Conservation (phyloP, 2,888 invertebrate species). For the Dynastes hyllus region DNA sequence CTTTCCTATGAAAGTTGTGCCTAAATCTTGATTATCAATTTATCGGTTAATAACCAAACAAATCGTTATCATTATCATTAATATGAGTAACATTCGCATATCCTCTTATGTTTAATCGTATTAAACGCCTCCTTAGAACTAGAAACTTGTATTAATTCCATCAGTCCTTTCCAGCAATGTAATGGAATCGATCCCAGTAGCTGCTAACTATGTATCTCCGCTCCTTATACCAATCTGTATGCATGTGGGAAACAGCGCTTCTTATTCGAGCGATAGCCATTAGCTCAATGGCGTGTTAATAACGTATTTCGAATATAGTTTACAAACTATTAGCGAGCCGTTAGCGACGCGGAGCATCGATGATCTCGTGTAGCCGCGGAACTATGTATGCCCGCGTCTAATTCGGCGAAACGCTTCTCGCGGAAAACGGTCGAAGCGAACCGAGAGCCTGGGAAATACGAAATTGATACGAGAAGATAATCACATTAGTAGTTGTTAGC, state of each 20-base stretch:
- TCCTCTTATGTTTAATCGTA: no score
- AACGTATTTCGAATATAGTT: constrained; percentile 70
- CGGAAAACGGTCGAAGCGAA: constrained; percentile 14
- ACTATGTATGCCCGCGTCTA: constrained; percentile 57
- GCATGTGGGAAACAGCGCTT: constrained; percentile 21
- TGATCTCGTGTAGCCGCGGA: constrained; percentile 49
- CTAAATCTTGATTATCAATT: no score
- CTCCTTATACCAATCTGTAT: constrained; percentile 9
- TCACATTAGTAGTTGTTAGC: constrained; percentile 54
- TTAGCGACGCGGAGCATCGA: constrained; percentile 52
- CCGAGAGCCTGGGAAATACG: constrained; percentile 52
- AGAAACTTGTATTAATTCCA: no score
- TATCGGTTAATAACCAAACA: no score
- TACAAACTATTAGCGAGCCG: constrained; percentile 65
- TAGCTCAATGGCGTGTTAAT: constrained; percentile 70
- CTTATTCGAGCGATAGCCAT: constrained; percentile 53
- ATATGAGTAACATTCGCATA: no score
- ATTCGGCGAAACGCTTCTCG: constrained; percentile 28
- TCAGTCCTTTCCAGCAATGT: background rate
- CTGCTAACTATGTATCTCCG: background rate
- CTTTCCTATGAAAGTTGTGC: no score
- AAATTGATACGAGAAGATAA: constrained; percentile 61
- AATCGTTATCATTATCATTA: no score
- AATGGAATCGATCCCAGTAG: constrained; percentile 1
- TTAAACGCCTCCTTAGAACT: no score